Base-by-base conservation (phyloP, 1,140 invertebrate species). In the Drosophila nigromelanica region DNA sequence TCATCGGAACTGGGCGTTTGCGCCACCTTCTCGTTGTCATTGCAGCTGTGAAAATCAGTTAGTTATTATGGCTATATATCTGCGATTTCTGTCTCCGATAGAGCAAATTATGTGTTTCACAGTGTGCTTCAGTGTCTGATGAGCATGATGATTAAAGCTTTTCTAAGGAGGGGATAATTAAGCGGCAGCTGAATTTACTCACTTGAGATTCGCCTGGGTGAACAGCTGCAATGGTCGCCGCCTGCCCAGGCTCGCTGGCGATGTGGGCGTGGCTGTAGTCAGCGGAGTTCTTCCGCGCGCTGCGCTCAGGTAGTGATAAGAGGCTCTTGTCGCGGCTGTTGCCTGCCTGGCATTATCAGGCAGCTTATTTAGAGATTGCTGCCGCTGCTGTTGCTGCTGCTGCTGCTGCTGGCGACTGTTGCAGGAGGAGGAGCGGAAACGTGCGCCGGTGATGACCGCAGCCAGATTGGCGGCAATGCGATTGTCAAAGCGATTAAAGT, bases 1-100 rank as follows among this genome's bases (percentile, higher is more conserved):
- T 97, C 96, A 89, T 97, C 96, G 72, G 96, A 96, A 82, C 95
- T 96, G 24, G 95, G 96, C n/a, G 95, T 87, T 52, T 90, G 87
- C 15, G 82, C 78, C 78, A 86, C 87, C 70, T 90, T 87, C 51
- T 90, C 86, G 72, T 90, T 90, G 68, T 90, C 87, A 90, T 90
- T 90, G 73, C 87, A 90, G 71, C 87, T 90, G 10, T n/a, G n/a
- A 59, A 33, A 4, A 18, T 1, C 7, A 58, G 30, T 7, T 5
- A 1, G 21, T 47, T 33, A 33, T n/a, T 62, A 42, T 62, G 54
- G 59, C 33, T 56, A 55, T 10, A 35, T 2, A 8, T 0, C 27
- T 10, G 33, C 1, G 33, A 35, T 35, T 8, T 8, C 33, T 35
- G 48, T 76, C 27, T 27, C 27, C 5, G 27, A 5, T 27, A 27